Evolutionary conservation across 2,888 invertebrate genomes (phyloP).

Genomic region (Yponomeuta malinellus): DNA sequence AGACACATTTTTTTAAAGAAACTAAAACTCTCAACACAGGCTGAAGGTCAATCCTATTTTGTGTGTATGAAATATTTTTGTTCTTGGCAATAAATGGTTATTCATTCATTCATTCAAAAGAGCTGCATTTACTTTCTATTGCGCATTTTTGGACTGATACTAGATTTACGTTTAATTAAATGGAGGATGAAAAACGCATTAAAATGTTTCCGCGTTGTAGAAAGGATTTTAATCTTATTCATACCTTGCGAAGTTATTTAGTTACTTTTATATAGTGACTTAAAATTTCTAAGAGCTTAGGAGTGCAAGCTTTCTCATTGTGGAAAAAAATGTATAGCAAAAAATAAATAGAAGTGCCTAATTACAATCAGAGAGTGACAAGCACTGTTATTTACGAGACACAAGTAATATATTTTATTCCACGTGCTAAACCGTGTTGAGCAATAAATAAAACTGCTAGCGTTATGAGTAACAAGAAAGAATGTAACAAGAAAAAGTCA

Average conservation of each 20-base stretch:
- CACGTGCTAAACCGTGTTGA: background rate
- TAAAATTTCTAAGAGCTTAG: too few species aligned
- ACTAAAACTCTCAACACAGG: background rate
- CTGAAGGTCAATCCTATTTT: too few species aligned
- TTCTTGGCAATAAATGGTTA: too few species aligned
- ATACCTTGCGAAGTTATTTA: background rate
- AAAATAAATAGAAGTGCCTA: background rate
- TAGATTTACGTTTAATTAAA: slow-evolving; percentile 18
- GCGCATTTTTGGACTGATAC: slow-evolving; percentile 12
- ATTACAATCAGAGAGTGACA: background rate
- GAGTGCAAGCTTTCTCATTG: too few species aligned
- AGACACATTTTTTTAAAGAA: slow-evolving; percentile 5
- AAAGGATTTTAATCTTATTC: slow-evolving; percentile 8
- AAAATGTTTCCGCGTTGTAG: background rate
- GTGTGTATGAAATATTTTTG: too few species aligned
- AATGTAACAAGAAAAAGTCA: background rate
- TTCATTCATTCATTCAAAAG: background rate
- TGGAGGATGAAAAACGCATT: slow-evolving; percentile 16
- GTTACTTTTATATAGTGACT: background rate
- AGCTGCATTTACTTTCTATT: background rate
- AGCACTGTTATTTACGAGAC: background rate
- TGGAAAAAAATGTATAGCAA: too few species aligned
- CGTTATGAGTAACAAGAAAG: background rate
- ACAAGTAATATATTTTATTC: background rate
- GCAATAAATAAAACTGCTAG: background rate